These are phyloP conservation scores for Lepidurus packardi DNA, from an alignment of 1,140 invertebrate genomes.

Conservation along the genomic window DNA sequence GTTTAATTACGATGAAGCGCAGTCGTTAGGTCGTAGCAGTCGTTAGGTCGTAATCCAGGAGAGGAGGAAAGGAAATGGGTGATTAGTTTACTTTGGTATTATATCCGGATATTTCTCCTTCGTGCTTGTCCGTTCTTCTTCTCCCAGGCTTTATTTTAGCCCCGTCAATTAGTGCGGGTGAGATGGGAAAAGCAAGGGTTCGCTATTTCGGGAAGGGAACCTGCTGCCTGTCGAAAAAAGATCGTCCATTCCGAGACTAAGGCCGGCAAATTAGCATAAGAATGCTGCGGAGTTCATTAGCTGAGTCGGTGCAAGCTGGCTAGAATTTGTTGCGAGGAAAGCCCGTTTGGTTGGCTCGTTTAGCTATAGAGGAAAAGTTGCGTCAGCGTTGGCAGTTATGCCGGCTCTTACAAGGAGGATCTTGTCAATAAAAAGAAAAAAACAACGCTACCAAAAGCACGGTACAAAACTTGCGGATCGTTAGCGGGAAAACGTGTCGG, in stretches of 20 bases:
- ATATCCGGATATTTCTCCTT: neutral
- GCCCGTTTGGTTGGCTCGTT: neutral
- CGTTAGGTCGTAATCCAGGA: constrained; percentile 3
- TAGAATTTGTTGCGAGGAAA: neutral
- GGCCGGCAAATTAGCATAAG: neutral
- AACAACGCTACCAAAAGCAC: neutral
- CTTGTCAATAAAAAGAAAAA: neutral
- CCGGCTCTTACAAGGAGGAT: neutral
- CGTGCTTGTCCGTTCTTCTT: neutral
- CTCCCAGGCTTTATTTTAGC: neutral
- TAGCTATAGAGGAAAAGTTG: neutral
- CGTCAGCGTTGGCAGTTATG: neutral
- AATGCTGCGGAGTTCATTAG: constrained; percentile 15
- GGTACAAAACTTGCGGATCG: neutral
- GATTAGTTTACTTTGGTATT: neutral
- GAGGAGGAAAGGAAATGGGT: neutral
- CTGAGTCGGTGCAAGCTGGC: neutral
- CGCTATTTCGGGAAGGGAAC: neutral
- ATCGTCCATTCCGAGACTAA: neutral
- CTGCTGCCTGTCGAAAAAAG: neutral
- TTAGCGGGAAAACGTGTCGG: neutral
- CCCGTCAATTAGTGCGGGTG: neutral
- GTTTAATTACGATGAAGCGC: neutral
- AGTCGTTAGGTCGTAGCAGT: too few relatives aligned
- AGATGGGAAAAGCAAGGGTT: neutral